Conservation (phyloP, 1,140 invertebrate genomes). For the Sarcophaga bullata region DNA sequence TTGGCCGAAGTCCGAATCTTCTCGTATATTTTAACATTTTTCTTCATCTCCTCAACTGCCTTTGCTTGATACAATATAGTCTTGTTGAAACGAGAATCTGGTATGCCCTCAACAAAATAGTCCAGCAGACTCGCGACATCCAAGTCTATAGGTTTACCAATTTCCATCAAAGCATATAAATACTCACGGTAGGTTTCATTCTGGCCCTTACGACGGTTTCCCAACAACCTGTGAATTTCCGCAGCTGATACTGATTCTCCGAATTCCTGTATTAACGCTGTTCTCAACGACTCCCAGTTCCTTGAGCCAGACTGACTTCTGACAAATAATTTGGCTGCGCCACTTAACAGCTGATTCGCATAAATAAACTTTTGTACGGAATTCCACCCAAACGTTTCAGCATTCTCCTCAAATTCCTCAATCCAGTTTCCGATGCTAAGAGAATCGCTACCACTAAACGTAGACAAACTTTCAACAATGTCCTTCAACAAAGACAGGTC, state of each 20-base stretch:
- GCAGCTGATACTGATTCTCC: background rate
- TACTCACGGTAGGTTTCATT: constrained; percentile 25
- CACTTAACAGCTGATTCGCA: constrained; percentile 23
- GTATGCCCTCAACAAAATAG: constrained; percentile 43
- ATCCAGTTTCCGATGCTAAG: background rate
- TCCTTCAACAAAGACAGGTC: background rate
- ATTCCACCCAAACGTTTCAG: constrained; percentile 18
- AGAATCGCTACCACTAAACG: too few species aligned
- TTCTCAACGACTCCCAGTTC: background rate
- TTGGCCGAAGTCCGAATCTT: too few species aligned
- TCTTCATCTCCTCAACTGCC: too few species aligned
- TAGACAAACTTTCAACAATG: background rate
- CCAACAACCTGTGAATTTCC: constrained; percentile 26
- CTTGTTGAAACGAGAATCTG: constrained; percentile 42
- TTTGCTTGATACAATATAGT: constrained; percentile 32
- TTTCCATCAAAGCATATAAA: constrained; percentile 32
- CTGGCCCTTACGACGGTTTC: background rate
- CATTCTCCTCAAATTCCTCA: constrained; percentile 6
- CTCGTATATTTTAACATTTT: too few species aligned
- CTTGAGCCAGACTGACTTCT: constrained; percentile 20
- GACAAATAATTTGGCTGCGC: constrained; percentile 40
- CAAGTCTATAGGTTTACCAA: constrained; percentile 17
- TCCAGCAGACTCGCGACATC: constrained; percentile 30
- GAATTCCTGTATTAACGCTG: too few species aligned
- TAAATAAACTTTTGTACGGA: constrained; percentile 37